Conservation (phyloP, 1,140 invertebrate species). For the Coboldia fuscipes region DNA sequence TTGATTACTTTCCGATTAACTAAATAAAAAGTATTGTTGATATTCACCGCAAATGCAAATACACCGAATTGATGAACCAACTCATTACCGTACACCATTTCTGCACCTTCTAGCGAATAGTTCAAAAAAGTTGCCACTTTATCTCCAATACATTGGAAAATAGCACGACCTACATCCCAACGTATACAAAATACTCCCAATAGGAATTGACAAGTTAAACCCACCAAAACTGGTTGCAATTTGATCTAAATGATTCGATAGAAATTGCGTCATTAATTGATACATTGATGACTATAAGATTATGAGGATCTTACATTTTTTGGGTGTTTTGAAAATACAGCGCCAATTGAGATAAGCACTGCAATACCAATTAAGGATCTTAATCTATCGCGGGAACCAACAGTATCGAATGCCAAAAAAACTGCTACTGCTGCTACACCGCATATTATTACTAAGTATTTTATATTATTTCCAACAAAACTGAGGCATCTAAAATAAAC, state of each 20-base stretch:
- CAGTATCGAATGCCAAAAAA: conserved; percentile 41
- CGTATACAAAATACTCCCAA: conserved; percentile 73
- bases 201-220: conserved; percentile 63
- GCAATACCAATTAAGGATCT: conserved; percentile 38
- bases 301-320: conserved; percentile 21
- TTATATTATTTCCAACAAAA: too few relatives aligned
- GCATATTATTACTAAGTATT: too few relatives aligned
- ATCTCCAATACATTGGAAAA: conserved; percentile 62
- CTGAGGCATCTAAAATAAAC: too few relatives aligned
- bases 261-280: conserved; percentile 18
- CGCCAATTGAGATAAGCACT: conserved; percentile 27
- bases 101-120: conserved; percentile 53
- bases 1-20: conserved; percentile 45
- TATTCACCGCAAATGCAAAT: conserved; percentile 62
- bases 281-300: conserved; percentile 39
- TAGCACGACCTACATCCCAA: conserved; percentile 50
- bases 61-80: conserved; percentile 33
- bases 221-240: conserved; percentile 61
- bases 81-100: conserved; percentile 64
- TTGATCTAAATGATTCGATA: conserved; percentile 26
- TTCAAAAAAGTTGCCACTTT: conserved; percentile 60
- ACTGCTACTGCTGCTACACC: conserved; percentile 26
- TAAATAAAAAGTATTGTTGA: conserved; percentile 37
- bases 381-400: conserved; percentile 32
- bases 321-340: conserved; percentile 36